These are phyloP conservation scores for Conops quadrifasciatus DNA, from an alignment of 2,888 invertebrate genomes.

Conservation along the genomic window DNA sequence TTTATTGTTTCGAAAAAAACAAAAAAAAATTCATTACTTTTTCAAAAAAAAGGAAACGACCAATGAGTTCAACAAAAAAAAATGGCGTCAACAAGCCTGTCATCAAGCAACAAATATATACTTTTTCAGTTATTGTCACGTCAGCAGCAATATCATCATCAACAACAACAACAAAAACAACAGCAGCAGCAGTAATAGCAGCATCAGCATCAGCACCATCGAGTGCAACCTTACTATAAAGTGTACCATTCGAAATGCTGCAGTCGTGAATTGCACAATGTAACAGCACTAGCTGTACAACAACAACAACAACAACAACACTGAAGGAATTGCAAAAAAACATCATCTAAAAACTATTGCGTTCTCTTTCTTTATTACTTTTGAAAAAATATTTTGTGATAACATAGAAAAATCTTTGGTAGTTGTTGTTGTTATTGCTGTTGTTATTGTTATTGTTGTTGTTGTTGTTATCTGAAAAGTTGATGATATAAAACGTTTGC, in stretches of 20 bases:
- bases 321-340: slow-evolving; percentile 4
- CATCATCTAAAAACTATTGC: slow-evolving; percentile 27
- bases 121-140: slow-evolving; percentile 17
- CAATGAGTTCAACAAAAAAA: not conserved
- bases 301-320: slow-evolving; percentile 14
- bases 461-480: slow-evolving; percentile 20
- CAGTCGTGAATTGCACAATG: not conserved
- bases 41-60: too few species aligned
- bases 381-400: slow-evolving; percentile 52
- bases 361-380: slow-evolving; percentile 21
- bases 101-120: too few species aligned
- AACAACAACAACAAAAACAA: slow-evolving; percentile 18
- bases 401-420: slow-evolving; percentile 59
- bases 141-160: too few species aligned
- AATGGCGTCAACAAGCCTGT: slow-evolving; percentile 9
- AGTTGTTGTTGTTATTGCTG: slow-evolving; percentile 52
- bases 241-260: not conserved
- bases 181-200: slow-evolving; percentile 22
- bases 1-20: too few species aligned
- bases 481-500: slow-evolving; percentile 9
- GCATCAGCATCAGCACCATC: not conserved
- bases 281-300: not conserved
- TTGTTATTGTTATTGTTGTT: slow-evolving; percentile 24
- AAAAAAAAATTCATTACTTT: too few species aligned
- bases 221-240: slow-evolving; percentile 23